Conservation (phyloP, 2,797 vertebrate genomes). For the Poecilia velifera region DNA sequence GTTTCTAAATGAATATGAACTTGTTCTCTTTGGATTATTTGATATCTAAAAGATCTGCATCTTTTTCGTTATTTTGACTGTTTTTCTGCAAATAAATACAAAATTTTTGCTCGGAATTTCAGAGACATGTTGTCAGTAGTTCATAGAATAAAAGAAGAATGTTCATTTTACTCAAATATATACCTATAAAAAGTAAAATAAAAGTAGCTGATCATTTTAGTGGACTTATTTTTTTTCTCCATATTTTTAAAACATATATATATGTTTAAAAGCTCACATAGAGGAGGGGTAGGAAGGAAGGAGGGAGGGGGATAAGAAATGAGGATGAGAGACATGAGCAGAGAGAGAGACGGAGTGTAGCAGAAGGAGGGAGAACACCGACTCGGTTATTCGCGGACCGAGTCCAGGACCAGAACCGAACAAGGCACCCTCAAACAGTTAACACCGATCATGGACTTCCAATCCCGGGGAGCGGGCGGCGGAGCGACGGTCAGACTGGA, state of each 20-base stretch:
- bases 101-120: too few relatives aligned
- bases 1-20: too few relatives aligned
- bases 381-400: neutral
- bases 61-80: too few relatives aligned
- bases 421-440: constrained; percentile 18
- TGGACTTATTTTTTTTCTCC: too few relatives aligned
- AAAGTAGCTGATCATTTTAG: too few relatives aligned
- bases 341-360: constrained; percentile 26
- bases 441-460: constrained; percentile 28
- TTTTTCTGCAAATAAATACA: too few relatives aligned
- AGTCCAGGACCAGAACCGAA: constrained; percentile 1
- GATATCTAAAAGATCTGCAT: too few relatives aligned
- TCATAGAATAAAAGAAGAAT: too few relatives aligned
- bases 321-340: constrained; percentile 2
- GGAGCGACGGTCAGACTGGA: constrained; percentile 8
- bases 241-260: neutral
- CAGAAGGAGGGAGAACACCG: constrained; percentile 14
- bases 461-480: neutral
- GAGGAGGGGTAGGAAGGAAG: neutral
- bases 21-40: too few relatives aligned
- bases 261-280: neutral
- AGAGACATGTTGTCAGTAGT: too few relatives aligned
- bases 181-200: too few relatives aligned
- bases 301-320: neutral
- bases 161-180: too few relatives aligned